A percentile compares a stretch with the other conserved stretches of the same genome.
Conservation (phyloP, 2,113 vertebrate genomes). For the Ondatra zibethicus region DNA sequence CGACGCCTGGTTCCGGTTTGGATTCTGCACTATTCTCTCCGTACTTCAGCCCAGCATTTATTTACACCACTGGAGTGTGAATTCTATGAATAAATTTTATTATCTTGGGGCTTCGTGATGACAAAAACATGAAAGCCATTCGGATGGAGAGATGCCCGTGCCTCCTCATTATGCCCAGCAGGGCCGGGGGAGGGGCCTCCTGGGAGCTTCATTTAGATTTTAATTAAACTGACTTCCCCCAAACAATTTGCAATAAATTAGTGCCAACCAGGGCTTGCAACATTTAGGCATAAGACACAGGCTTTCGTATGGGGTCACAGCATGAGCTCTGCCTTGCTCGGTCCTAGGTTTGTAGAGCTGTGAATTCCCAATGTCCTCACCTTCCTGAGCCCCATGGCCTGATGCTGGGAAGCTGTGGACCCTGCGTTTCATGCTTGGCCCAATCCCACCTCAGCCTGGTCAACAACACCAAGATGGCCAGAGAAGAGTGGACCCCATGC, state of each 20-base stretch:
- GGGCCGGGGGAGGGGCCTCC: not conserved
- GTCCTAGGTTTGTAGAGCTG: not conserved
- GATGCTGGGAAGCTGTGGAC: not conserved
- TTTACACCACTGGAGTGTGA: constrained; percentile 80
- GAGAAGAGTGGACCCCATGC: not conserved
- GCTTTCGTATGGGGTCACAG: not conserved
- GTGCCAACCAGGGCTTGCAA: not conserved
- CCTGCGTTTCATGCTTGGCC: not conserved
- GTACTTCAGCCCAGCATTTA: constrained; percentile 65
- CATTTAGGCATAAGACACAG: accelerated
- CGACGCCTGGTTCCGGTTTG: not conserved
- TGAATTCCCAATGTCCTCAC: not conserved
- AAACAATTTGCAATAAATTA: constrained; percentile 59
- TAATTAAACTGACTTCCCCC: constrained; percentile 61
- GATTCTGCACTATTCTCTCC: not conserved
- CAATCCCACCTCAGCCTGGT: too few relatives aligned
- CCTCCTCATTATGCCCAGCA: not conserved
- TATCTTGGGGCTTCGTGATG: constrained; percentile 57
- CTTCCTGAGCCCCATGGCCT: not conserved
- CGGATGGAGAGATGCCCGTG: constrained; percentile 38
- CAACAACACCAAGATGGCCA: not conserved
- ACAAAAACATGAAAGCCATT: accelerated
- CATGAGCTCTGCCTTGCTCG: not conserved
- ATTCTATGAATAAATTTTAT: constrained; percentile 82
- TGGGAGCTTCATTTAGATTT: constrained; percentile 39